Base-by-base conservation (phyloP, 2,113 vertebrate genomes). In the Sclerurus mexicanus region DNA sequence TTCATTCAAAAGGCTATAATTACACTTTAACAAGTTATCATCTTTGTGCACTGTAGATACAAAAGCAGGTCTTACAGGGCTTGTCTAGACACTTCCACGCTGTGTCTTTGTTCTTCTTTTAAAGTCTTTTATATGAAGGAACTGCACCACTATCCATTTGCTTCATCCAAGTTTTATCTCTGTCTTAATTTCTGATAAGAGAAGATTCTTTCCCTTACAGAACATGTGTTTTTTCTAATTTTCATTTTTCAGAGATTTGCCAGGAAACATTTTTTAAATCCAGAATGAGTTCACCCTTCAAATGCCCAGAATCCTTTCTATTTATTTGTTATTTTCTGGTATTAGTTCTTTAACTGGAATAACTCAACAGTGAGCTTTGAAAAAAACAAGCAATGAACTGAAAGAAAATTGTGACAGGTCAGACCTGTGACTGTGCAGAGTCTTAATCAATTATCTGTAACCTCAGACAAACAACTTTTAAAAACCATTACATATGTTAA, bases 81-180 rank as follows among this genome's bases (percentile, higher is more conserved):
- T 90, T 92, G 64, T 87, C 87, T 68, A 49, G 86, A 71, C 93
- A 88, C 18, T 93, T 93, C 94, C 68, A 90, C 56, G 0, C 0
- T 2, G 19, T 91, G 73, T 72, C 96, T 95, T 93, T 93, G 83
- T 96, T 96, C 72, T 95, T 81, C 79, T 89, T 81, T 28, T 88
- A 63, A 73, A 78, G 16, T 27, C 11, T 60, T 89, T 93, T 53
- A 72, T 15, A 31, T 17, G 35, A 63, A 91, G 30, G 46, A 82
- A 50, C 58, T 60, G 27, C 55, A 50, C 39, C 25, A 23, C 63
- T 69, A 37, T 79, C 55, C 39, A 33, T 16, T 60, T 66, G 82
- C 44, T 31, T 56, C 52, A 49, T 33, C 35, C 40, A 53, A 78
- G 35, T 78, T 92, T 76, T 71, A 19, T 49, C 37, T 91, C 39